phyloP scores from a whole-genome alignment of 2,888 invertebrate genomes.

The Ametastegia equiseti region DNA sequence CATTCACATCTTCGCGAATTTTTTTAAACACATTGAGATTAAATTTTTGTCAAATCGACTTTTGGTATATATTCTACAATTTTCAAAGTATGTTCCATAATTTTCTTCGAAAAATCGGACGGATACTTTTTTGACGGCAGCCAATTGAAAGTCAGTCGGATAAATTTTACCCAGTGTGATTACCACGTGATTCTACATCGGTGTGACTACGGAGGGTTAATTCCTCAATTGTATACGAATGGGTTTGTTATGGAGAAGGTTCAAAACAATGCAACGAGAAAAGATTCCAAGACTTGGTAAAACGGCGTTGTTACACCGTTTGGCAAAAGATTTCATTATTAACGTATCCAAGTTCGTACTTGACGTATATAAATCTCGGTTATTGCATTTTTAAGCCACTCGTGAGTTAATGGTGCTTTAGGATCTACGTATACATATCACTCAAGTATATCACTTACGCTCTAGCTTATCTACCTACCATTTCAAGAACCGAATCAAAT shows the following conservation, averaged over 20 bases:
- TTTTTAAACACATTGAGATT: too few relatives aligned
- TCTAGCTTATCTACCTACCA: slow-evolving; percentile 14
- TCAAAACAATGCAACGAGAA: background rate
- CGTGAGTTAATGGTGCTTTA: background rate
- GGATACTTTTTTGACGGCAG: too few relatives aligned
- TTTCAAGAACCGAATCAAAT: background rate
- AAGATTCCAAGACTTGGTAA: background rate
- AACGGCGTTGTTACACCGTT: background rate
- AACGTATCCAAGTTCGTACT: background rate
- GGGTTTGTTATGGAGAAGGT: background rate
- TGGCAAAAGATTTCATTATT: too few relatives aligned
- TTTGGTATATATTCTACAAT: too few relatives aligned
- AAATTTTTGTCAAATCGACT: too few relatives aligned
- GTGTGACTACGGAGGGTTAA: too few relatives aligned
- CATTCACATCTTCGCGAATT: too few relatives aligned
- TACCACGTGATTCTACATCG: too few relatives aligned
- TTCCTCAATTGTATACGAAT: background rate
- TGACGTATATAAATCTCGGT: slow-evolving; percentile 8
- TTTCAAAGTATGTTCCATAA: too few relatives aligned
- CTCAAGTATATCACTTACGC: slow-evolving; percentile 14
- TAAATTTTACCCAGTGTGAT: too few relatives aligned
- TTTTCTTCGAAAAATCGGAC: too few relatives aligned
- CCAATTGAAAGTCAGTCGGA: too few relatives aligned
- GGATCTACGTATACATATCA: background rate
- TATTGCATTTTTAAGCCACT: slow-evolving; percentile 41